Evolutionary conservation across 1,140 invertebrate genomes (phyloP), one percentile per base, ranked within the genome.

Genomic region (Ooceraea biroi): DNA sequence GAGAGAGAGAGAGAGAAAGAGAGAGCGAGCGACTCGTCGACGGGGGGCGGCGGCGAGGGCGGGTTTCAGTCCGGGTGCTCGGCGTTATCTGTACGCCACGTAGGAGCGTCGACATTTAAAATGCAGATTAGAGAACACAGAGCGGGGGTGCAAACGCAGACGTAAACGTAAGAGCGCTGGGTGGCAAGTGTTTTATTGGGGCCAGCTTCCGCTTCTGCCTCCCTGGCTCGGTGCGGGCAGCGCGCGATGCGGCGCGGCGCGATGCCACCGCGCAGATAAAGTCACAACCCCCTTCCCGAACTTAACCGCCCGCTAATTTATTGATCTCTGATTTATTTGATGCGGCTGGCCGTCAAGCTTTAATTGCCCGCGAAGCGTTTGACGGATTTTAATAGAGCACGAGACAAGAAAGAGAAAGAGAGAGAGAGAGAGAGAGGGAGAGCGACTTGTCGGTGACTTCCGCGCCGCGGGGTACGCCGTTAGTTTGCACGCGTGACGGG

Each of bases 241-340:
- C 55, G 52, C 57, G 77, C 78, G 84, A 63, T 82, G 76, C 82
- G 63, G 17, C 50, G 50, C 73, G n/a, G 19, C 36, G 69, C 78
- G 87, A 89, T 90, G 52, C 84, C 89, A 72, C 78, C 72, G 72
- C 72, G 66, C 48, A 90, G 90, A 91, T 91, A 91, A 91, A 90
- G 85, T 88, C 84, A 66, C 73, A 36, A 63, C 86, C 63, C 46
- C 57, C n/a, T 7, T n/a, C 52, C 78, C 69, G 85, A 65, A 88
- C 85, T 90, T 77, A 90, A 87, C 88, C 85, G 88, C 65, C 84
- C 82, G 83, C 85, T 91, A 91, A 91, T 91, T 91, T 91, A 91
- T 91, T 90, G 90, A 91, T 89, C 90, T 82, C 19, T 89, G 90
- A 91, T 90, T 91, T 91, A 91, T 91, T 85, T 72, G 83, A 86